Conservation (phyloP, 2,888 invertebrate genomes). For the Oeneis ivallda region DNA sequence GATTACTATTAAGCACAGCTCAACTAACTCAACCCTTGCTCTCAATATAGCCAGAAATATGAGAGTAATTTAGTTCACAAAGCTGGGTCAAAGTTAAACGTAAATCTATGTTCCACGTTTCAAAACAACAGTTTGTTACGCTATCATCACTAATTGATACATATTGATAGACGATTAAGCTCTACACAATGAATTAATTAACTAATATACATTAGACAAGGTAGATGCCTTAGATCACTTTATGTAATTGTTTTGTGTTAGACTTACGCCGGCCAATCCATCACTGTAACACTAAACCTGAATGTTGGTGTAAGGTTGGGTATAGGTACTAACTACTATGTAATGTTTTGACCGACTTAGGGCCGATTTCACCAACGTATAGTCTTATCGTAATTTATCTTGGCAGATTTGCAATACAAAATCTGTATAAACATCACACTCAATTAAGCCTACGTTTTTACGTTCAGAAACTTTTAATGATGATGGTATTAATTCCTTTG, state of each 20-base stretch:
- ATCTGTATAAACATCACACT: no score
- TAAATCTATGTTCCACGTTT: constrained; percentile 2
- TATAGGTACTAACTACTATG: not conserved
- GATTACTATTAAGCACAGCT: no score
- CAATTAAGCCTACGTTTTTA: no score
- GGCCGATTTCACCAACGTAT: no score
- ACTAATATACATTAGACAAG: not conserved
- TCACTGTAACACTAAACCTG: constrained; percentile 6
- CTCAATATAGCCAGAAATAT: not conserved
- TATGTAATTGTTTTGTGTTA: constrained; percentile 6
- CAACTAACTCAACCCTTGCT: not conserved
- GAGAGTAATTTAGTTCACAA: not conserved
- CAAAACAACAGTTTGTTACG: not conserved
- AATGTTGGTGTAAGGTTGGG: not conserved
- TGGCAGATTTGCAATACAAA: no score
- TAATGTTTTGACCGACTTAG: not conserved
- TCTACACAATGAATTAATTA: not conserved
- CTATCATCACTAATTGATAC: not conserved
- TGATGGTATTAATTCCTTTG: no score
- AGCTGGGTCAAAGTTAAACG: not conserved
- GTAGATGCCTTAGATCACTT: not conserved
- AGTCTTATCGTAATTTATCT: no score
- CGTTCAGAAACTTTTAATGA: no score
- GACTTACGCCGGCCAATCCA: not conserved
- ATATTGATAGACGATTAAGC: constrained; percentile 10